phyloP scores from a whole-genome alignment of 2,888 invertebrate species.

The Aleiodes leptofemur region DNA sequence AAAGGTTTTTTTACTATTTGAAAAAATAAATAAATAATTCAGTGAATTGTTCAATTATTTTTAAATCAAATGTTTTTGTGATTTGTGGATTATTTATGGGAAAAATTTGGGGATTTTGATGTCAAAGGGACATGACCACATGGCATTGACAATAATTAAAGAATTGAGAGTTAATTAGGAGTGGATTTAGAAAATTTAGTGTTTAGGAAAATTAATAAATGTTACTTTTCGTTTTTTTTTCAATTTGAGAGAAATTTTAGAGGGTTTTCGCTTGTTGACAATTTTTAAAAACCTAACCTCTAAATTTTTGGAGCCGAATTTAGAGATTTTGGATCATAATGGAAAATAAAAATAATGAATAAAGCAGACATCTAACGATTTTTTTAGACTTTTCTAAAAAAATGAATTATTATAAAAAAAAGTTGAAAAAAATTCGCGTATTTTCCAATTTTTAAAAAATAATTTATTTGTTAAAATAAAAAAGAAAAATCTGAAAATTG shows the following conservation, averaged over 20 bases:
- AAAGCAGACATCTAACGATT: no score
- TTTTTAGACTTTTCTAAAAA: no score
- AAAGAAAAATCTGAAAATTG: no score
- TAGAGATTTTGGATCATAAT: neutral
- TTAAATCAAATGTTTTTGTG: neutral
- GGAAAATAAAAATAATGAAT: neutral
- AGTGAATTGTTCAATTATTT: conserved; percentile 1
- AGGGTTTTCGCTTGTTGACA: neutral
- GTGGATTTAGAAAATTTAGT: neutral
- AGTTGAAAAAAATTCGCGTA: no score
- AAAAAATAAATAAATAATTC: neutral
- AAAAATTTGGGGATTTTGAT: neutral
- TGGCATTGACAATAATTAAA: neutral
- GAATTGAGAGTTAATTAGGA: neutral
- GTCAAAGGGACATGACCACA: neutral
- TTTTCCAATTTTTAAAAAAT: no score
- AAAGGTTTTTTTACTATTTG: neutral
- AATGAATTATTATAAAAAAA: no score
- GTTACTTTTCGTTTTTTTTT: neutral
- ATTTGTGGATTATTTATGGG: neutral
- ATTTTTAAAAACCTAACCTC: neutral
- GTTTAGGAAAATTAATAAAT: neutral
- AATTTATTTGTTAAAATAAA: no score
- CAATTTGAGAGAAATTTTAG: neutral
- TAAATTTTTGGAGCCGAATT: neutral